Conservation (phyloP, 2,797 vertebrate genomes). For the Gila robusta region DNA sequence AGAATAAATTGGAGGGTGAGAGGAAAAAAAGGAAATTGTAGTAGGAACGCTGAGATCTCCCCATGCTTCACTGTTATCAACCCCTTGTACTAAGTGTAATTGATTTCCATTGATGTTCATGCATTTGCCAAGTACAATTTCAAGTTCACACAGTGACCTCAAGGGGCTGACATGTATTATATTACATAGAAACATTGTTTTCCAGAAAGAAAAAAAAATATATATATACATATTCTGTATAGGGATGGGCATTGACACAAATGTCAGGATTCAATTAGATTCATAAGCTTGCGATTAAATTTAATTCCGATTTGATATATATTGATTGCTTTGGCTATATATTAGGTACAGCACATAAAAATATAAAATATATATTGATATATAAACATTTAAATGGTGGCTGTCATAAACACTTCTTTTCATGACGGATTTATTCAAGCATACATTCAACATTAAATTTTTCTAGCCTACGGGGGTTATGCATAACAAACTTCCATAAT, state of each 20-base stretch:
- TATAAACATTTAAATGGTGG: not conserved
- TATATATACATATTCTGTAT: not conserved
- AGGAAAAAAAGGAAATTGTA: conserved; percentile 50
- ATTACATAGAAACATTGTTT: conserved; percentile 17
- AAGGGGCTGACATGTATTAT: conserved; percentile 23
- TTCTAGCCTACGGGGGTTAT: not conserved
- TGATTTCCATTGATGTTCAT: conserved; percentile 58
- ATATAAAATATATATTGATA: not conserved
- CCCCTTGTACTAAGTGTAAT: conserved; percentile 44
- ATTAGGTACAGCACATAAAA: not conserved
- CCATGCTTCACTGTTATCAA: conserved; percentile 48
- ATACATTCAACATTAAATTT: not conserved
- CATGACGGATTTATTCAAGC: not conserved
- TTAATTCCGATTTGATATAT: not conserved
- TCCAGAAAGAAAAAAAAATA: not conserved
- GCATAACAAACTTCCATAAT: not conserved
- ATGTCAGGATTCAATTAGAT: not conserved
- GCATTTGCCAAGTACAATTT: conserved; percentile 38
- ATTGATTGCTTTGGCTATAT: not conserved
- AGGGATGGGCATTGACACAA: not conserved
- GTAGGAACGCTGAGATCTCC: conserved; percentile 27
- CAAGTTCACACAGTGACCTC: conserved; percentile 42
- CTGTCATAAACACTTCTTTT: not conserved
- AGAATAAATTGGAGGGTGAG: conserved; percentile 52
- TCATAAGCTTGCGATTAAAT: not conserved